Evolutionary conservation across 2,888 invertebrate genomes (phyloP), one percentile per base, ranked within the genome.

Genomic region (Eristalis tenax): DNA sequence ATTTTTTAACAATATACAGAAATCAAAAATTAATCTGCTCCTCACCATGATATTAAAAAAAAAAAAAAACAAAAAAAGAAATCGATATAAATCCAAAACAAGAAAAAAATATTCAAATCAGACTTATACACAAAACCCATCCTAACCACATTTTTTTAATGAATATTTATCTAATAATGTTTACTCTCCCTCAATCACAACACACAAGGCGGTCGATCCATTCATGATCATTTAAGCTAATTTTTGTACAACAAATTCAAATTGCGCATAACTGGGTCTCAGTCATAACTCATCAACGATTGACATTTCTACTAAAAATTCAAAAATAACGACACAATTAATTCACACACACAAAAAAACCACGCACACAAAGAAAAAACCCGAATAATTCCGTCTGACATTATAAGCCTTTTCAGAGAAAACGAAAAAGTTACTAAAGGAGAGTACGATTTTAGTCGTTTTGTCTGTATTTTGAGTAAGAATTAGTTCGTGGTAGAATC

Each of bases 341-440:
- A 83, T 59, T 61, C 38, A 59, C 56, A 65, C 70, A 71, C 43
- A 23, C 22, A 69, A 23, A 64, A 13, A 57, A 23, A 43, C 8
- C 64, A 65, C 68, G 23, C 56, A 73, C 26, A 11, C 28, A 78
- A 56, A 13, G 23, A 50, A 5, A 50, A 15, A n/a, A 1, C 4
- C 1, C 6, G 43, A 57, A 65, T 38, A 68, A 23, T 78, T 65
- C 82, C 77, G 65, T 82, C 85, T 86, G 85, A 82, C 85, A 86
- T 63, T n/a, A 61, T 32, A 61, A 50, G 76, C 59, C 38, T 80
- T 74, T 83, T 35, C 56, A 32, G 5, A 32, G 59, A 57, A 68
- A 64, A n/a, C 4, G 32, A 32, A 32, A 6, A 6, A n/a, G 13
- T n/a, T 43, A 43, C 43, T 38, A 38, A 18, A 43, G 18, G 50